phyloP scores from a whole-genome alignment of 2,888 invertebrate species.

The Choristoneura rosaceana region DNA sequence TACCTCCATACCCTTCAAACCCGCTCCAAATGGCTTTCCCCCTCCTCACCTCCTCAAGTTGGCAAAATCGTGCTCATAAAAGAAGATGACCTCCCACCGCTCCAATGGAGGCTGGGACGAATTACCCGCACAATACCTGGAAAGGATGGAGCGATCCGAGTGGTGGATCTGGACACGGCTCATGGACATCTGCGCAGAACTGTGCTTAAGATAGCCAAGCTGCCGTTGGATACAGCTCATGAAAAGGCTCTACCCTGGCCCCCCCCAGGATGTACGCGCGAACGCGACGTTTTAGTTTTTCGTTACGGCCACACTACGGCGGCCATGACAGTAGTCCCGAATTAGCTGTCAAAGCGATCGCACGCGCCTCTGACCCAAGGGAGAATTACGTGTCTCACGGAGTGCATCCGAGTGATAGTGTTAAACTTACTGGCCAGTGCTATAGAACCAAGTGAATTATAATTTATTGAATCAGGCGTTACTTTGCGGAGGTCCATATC shows the following conservation, averaged over 20 bases:
- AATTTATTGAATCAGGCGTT: no score
- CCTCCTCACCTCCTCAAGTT: conserved; percentile 1
- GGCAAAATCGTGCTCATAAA: conserved; percentile 7
- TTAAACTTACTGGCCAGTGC: no score
- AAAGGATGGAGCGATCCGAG: conserved; percentile 7
- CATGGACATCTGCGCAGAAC: not conserved
- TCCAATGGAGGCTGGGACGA: no score
- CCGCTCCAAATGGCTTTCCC: conserved; percentile 8
- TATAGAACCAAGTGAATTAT: no score
- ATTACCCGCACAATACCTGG: conserved; percentile 8
- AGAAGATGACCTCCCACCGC: conserved; percentile 1
- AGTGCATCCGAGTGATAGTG: no score
- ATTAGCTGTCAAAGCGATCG: no score
- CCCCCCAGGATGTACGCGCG: conserved; percentile 7
- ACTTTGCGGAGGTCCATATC: no score
- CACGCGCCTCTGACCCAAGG: no score
- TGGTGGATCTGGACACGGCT: not conserved
- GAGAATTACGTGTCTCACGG: no score
- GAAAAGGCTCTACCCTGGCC: not conserved
- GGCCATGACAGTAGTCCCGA: no score
- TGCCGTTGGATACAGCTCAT: not conserved
- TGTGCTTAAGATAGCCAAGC: not conserved
- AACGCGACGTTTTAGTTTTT: no score
- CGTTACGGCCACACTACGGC: no score
- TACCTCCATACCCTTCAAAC: conserved; percentile 11